Percentiles rank a stretch among this genome's conserved stretches.
These are phyloP conservation scores for Cheilosia urbana DNA, from an alignment of 2,888 invertebrate genomes.

Conservation along the genomic window DNA sequence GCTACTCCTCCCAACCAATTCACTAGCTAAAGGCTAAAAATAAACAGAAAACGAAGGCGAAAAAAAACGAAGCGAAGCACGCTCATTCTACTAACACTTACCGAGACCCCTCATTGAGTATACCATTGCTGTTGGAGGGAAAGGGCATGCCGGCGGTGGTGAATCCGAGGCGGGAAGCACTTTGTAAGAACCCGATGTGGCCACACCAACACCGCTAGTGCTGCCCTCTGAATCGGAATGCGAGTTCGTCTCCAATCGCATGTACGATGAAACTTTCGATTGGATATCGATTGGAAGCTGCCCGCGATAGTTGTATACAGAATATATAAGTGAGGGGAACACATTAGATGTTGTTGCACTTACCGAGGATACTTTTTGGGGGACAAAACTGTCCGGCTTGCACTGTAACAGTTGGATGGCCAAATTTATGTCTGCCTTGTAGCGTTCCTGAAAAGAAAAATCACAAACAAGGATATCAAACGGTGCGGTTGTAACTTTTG, in stretches of 20 bases:
- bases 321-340: background rate
- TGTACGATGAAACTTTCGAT: constrained; percentile 92
- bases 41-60: constrained; percentile 67
- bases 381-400: constrained; percentile 96
- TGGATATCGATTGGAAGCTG: constrained; percentile 96
- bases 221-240: constrained; percentile 84
- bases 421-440: constrained; percentile 95
- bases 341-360: constrained; percentile 84
- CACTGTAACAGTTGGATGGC: constrained; percentile 97
- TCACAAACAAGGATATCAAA: constrained; percentile 52
- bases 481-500: constrained; percentile 29
- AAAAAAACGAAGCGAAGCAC: constrained; percentile 78
- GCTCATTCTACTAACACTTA: constrained; percentile 84
- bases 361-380: constrained; percentile 95
- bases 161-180: constrained; percentile 84
- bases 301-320: constrained; percentile 75
- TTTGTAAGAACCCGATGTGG: constrained; percentile 83
- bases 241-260: constrained; percentile 83
- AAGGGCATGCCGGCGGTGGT: constrained; percentile 85
- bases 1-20: constrained; percentile 56
- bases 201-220: constrained; percentile 82
- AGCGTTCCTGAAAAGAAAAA: constrained; percentile 91
- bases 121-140: constrained; percentile 94
- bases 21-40: constrained; percentile 72
- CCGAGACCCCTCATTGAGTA: constrained; percentile 86